Base-by-base conservation (phyloP, 2,797 vertebrate species). In the Tinamus major region DNA sequence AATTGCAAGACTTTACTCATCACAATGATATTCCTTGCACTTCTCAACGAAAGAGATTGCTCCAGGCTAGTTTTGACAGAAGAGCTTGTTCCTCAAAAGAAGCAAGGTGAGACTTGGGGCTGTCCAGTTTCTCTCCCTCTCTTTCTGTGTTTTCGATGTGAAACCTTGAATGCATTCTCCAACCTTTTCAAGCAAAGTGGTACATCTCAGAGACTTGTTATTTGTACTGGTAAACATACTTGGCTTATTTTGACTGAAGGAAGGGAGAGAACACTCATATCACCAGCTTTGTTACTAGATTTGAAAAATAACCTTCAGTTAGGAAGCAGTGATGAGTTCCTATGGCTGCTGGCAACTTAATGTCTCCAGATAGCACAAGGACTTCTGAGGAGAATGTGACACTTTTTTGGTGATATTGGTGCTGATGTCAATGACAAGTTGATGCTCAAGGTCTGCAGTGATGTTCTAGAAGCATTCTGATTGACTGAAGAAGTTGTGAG, bases 41-140 rank as follows among this genome's bases (percentile, higher is more conserved):
- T 93, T 69, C 92, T 87, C 82, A 92, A 89, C 82, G 77, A 96
- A 89, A 68, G 74, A 5, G 7, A 67, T 89, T 64, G 91, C 93
- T 96, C 35, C 79, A 70, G 89, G 91, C 77, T 84, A 81, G 44
- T 87, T 93, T 93, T 96, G 87, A 71, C 83, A 91, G 81, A 91
- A 89, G 79, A 85, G 63, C 85, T 94, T 83, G 93, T 85, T 96
- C 89, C 94, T 96, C 89, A 95, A 96, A 95, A 94, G 84, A 92
- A 85, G 31, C 13, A 29, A 89, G 79, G 87, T 90, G 79, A 94
- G 59, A 89, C 29, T 70, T 91, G 67, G 82, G 89, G 56, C 37
- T 91, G 67, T 67, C 26, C 59, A 80, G 31, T 31, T 92, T 85
- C 70, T 87, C 31, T 31, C 31, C 63, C 29, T 41, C 78, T 23